Evolutionary conservation across 2,797 vertebrate genomes (phyloP).

Genomic region (Taeniopygia guttata): DNA sequence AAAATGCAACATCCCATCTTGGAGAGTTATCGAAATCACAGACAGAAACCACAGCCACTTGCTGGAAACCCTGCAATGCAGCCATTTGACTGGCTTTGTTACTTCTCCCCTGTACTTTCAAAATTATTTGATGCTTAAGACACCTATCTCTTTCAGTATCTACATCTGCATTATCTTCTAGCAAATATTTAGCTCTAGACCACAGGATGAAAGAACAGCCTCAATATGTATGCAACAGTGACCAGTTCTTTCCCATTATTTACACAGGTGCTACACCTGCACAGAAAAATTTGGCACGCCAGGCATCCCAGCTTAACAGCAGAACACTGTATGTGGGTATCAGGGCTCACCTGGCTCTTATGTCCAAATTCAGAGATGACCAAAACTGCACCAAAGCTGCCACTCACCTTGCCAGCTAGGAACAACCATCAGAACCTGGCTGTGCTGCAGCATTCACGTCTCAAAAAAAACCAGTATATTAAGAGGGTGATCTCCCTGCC

Average conservation of each 20-base stretch:
- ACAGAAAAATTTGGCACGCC: neutral
- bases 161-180: neutral
- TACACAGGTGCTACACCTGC: neutral
- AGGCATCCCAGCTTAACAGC: neutral
- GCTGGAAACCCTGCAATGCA: neutral
- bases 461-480: rapidly evolving
- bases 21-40: neutral
- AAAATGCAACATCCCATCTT: neutral
- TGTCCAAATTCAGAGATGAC: rapidly evolving
- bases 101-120: neutral
- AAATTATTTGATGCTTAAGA: neutral
- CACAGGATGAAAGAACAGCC: neutral
- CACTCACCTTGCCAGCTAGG: neutral
- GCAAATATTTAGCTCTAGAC: neutral
- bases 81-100: neutral
- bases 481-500: neutral
- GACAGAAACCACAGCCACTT: neutral
- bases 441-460: rapidly evolving
- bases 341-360: neutral
- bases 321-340: rapidly evolving
- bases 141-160: neutral
- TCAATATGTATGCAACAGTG: too few relatives aligned
- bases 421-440: neutral
- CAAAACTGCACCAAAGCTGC: neutral
- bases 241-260: too few relatives aligned